Percentiles rank a stretch among this genome's conserved stretches.
phyloP scores from a whole-genome alignment of 2,888 invertebrate genomes.

The Melanostoma scalare region DNA sequence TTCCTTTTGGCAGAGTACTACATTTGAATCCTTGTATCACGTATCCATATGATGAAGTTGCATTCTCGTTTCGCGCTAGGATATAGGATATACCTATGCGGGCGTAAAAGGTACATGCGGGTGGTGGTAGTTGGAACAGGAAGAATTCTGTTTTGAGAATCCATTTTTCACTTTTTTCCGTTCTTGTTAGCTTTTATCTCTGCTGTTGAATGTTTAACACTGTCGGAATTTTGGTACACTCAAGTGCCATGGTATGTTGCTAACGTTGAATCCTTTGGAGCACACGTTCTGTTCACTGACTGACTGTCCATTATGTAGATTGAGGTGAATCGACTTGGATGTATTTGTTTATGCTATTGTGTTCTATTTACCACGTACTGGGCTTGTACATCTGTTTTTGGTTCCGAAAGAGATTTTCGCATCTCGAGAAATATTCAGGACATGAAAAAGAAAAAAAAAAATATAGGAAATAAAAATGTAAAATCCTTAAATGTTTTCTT shows the following conservation, averaged over 20 bases:
- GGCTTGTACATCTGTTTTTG: conserved; percentile 51
- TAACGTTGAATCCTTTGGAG: conserved; percentile 35
- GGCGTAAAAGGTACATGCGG: conserved; percentile 18
- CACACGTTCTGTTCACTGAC: conserved; percentile 60
- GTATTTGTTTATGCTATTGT: conserved; percentile 51
- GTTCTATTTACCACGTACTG: conserved; percentile 56
- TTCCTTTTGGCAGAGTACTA: conserved; percentile 47
- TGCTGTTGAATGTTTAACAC: conserved; percentile 64
- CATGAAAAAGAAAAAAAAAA: conserved; percentile 24
- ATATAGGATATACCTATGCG: conserved; percentile 10
- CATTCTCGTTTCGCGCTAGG: conserved; percentile 48
- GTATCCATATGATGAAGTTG: conserved; percentile 70
- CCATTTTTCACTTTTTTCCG: conserved; percentile 1
- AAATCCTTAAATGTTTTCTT: conserved; percentile 61
- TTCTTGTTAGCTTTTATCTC: conserved; percentile 42
- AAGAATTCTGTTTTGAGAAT: conserved; percentile 24
- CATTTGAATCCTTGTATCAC: conserved; percentile 47
- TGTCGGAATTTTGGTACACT: conserved; percentile 45
- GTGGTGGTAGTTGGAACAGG: neutral
- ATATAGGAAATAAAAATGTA: conserved; percentile 63
- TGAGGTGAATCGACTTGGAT: conserved; percentile 21
- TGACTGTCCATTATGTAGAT: conserved; percentile 69
- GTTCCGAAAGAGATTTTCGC: conserved; percentile 61
- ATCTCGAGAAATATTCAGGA: conserved; percentile 29
- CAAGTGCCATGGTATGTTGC: conserved; percentile 29